A percentile compares a stretch with the other conserved stretches of the same genome.
Conservation (phyloP, 2,113 vertebrate species). For the Indri indri region DNA sequence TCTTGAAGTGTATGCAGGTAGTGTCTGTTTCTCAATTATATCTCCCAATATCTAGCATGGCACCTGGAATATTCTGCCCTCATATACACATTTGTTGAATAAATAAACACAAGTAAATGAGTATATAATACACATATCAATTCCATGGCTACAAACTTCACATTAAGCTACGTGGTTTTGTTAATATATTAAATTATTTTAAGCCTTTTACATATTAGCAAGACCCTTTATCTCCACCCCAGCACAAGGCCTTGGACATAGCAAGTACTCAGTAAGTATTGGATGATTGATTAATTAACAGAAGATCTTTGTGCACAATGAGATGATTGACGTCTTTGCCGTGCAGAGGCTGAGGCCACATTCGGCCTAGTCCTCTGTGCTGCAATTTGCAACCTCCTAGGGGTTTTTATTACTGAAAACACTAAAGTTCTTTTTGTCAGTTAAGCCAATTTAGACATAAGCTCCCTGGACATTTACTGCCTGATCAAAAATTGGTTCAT, state of each 20-base stretch:
- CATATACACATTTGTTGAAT: not conserved
- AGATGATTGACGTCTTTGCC: not conserved
- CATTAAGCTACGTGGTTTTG: not conserved
- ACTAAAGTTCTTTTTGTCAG: not conserved
- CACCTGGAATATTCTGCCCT: not conserved
- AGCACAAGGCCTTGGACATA: not conserved
- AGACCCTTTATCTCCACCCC: not conserved
- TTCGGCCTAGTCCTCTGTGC: rapidly evolving
- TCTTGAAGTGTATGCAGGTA: not conserved
- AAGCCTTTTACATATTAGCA: not conserved
- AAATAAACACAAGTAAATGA: not conserved
- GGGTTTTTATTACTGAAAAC: not conserved
- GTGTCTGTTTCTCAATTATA: not conserved
- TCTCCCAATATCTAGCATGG: not conserved
- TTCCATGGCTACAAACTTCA: not conserved
- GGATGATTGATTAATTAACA: not conserved
- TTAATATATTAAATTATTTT: not conserved
- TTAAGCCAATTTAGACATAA: not conserved
- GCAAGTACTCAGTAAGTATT: not conserved
- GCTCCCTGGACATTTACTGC: not conserved
- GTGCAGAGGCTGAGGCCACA: not conserved
- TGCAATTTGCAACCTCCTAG: not conserved
- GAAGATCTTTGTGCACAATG: not conserved
- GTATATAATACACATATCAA: not conserved
- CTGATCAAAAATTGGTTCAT: not conserved